Evolutionary conservation across 1,140 invertebrate genomes (phyloP), one percentile per base, ranked within the genome.

Genomic region (Atta cephalotes): DNA sequence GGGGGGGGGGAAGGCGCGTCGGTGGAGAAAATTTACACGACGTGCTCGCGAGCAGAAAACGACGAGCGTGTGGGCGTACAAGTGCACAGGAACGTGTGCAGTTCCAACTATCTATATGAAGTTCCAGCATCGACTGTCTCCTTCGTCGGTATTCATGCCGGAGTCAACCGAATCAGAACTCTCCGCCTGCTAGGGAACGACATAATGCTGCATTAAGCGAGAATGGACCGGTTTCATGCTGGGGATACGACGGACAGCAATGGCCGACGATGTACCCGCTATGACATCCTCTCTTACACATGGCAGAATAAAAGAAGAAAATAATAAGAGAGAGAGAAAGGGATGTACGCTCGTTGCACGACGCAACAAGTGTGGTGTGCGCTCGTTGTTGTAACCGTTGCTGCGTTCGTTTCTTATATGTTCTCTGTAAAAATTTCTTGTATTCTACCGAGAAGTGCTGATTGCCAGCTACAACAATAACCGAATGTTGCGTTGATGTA

Each of bases 1-100:
- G 21, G 21, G 14, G 12, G 56, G 49, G 14, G 51, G 28, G 14
- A 9, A 49, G 63, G 65, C 35, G 65, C 60, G 84, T 56, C 56
- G 72, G 62, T 18, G 80, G 85, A 79, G 85, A 63, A 89, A 89
- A 90, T 89, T 90, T 90, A 89, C 70, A 53, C 76, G 87, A 89
- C 80, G 79, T 89, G 79, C 60, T 89, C 60, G 71, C 85, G 74
- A 87, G 66, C 63, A 71, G 86, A 89, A 89, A 85, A 89, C 88
- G 85, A 87, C 62, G 82, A 51, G 28, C 12, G 31, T 12, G 10
- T 7, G 39, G 2, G 77, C 53, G 28, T 21, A 66, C 39, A 28
- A 39, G n/a, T 53, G 51, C 9, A 0, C 35, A 6, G 49, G 18
- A 68, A 70, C 63, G 65, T 68, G 63, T 68, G 51, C 45, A 70